phyloP scores from a whole-genome alignment of 2,888 invertebrate genomes.

The Drosophila mettleri region DNA sequence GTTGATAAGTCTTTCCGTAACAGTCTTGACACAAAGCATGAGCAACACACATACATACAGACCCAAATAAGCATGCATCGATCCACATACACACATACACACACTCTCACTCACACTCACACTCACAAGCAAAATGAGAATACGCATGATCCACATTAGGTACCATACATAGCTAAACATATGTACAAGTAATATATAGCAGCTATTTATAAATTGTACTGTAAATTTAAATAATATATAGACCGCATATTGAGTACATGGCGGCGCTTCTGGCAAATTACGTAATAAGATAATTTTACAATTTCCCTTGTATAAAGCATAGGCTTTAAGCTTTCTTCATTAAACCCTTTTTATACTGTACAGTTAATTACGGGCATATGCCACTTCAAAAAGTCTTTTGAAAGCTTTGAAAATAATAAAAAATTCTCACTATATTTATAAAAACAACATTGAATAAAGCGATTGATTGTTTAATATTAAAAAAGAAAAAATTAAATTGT shows the following conservation, averaged over 20 bases:
- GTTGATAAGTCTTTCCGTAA: slow-evolving; percentile 22
- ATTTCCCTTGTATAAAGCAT: slow-evolving; percentile 66
- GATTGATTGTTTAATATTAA: slow-evolving; percentile 34
- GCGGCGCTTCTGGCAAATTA: slow-evolving; percentile 47
- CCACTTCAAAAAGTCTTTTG: slow-evolving; percentile 51
- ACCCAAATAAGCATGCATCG: background rate
- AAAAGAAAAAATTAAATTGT: slow-evolving; percentile 17
- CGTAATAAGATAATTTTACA: slow-evolving; percentile 46
- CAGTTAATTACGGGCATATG: slow-evolving; percentile 49
- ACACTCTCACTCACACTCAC: slow-evolving; percentile 3
- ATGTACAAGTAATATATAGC: slow-evolving; percentile 67
- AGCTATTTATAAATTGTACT: slow-evolving; percentile 65
- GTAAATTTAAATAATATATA: slow-evolving; percentile 47
- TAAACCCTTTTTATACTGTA: slow-evolving; percentile 50
- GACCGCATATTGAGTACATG: slow-evolving; percentile 38
- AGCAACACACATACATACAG: slow-evolving; percentile 11
- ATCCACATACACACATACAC: slow-evolving; percentile 25
- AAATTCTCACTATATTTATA: slow-evolving; percentile 73
- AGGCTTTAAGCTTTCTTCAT: slow-evolving; percentile 57
- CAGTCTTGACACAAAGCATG: slow-evolving; percentile 35
- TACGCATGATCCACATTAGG: slow-evolving; percentile 39
- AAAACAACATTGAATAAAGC: slow-evolving; percentile 45
- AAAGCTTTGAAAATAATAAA: slow-evolving; percentile 73
- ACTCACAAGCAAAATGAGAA: slow-evolving; percentile 31
- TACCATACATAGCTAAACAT: slow-evolving; percentile 52